Percentiles rank a stretch among this genome's conserved stretches.
Evolutionary conservation across 2,113 vertebrate species (phyloP).

Genomic region (Phalacrocorax pelagicus): DNA sequence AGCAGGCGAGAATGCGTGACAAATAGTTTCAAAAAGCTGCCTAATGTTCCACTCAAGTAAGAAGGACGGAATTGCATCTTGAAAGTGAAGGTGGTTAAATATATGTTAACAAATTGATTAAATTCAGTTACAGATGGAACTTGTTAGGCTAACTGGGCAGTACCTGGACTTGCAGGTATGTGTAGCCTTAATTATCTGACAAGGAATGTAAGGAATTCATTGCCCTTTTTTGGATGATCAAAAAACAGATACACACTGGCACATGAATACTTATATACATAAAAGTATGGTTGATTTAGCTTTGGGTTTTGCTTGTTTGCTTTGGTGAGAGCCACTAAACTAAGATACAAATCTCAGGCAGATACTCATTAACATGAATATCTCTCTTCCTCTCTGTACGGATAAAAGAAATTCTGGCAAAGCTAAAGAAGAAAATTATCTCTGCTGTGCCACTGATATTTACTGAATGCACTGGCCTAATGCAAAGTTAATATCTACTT

Average conservation of each 20-base stretch:
- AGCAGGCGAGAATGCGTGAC: fast-evolving
- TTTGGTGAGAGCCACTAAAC: not conserved
- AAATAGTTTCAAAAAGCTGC: not conserved
- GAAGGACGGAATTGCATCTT: not conserved
- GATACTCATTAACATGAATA: not conserved
- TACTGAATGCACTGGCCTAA: not conserved
- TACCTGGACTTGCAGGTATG: not conserved
- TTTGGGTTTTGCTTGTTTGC: not conserved
- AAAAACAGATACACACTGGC: not conserved
- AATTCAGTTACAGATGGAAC: not conserved
- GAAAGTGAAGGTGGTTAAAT: not conserved
- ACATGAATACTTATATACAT: not conserved
- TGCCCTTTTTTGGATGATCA: not conserved
- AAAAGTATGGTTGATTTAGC: not conserved
- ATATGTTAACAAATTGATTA: not conserved
- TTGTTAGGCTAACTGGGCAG: not conserved
- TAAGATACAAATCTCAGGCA: not conserved
- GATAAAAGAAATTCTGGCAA: not conserved
- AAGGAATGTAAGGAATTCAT: not conserved
- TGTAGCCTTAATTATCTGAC: not conserved
- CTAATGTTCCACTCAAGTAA: not conserved
- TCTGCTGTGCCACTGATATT: not conserved
- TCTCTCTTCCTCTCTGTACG: not conserved
- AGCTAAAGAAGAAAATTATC: not conserved
- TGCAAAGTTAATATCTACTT: not conserved